Evolutionary conservation across 2,888 invertebrate genomes (phyloP).

Genomic region (Rutpela maculata): DNA sequence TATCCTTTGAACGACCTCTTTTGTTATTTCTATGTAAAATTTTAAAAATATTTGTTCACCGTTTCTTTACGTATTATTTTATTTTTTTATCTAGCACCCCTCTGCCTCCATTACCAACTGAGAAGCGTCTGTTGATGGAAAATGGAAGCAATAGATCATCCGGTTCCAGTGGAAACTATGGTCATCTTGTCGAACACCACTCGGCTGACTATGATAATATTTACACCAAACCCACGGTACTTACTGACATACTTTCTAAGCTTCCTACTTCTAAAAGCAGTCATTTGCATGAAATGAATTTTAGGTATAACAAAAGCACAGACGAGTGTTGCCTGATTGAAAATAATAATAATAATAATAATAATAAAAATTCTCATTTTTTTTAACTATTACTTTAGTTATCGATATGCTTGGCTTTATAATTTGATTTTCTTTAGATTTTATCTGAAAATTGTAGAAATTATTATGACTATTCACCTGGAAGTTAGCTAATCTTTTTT

Average conservation of each 20-base stretch:
- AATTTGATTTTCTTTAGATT: too few species aligned
- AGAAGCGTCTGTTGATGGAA: slow-evolving; percentile 71
- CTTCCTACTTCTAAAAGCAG: slow-evolving; percentile 7
- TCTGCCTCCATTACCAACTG: slow-evolving; percentile 87
- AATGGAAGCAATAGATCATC: slow-evolving; percentile 70
- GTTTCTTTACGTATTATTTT: neutral
- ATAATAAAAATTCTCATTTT: neutral
- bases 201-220: slow-evolving; percentile 75
- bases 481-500: too few species aligned
- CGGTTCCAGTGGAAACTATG: slow-evolving; percentile 75
- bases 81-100: slow-evolving; percentile 79
- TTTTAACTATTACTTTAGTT: neutral
- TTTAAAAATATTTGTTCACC: too few species aligned
- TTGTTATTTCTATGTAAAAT: too few species aligned
- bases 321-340: slow-evolving; percentile 22
- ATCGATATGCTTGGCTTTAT: too few species aligned
- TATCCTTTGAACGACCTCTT: too few species aligned
- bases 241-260: slow-evolving; percentile 50
- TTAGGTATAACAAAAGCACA: slow-evolving; percentile 17
- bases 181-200: slow-evolving; percentile 75
- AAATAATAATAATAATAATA: neutral
- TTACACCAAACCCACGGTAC: slow-evolving; percentile 84
- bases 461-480: too few species aligned
- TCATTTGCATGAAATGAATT: slow-evolving; percentile 15
- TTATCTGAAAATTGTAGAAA: too few species aligned